A percentile compares a stretch with the other conserved stretches of the same genome.
Conservation (phyloP, 2,797 vertebrate genomes). For the Pampus argenteus region DNA sequence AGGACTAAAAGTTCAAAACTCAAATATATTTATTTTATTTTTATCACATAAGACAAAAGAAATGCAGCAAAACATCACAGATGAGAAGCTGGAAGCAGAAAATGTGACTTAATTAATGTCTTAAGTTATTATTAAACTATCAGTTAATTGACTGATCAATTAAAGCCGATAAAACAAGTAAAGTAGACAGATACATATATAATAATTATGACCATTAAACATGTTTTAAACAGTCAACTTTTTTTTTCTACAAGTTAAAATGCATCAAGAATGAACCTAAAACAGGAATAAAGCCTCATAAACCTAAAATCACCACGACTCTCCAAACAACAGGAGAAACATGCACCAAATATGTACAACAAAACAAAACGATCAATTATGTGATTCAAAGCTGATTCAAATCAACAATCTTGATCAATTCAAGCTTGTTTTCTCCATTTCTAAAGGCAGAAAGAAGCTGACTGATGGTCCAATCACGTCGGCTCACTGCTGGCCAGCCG, state of each 20-base stretch:
- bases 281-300: background rate
- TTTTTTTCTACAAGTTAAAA: too few relatives aligned
- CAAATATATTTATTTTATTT: background rate
- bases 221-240: background rate
- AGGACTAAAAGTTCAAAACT: too few relatives aligned
- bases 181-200: too few relatives aligned
- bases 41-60: background rate
- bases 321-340: slow-evolving; percentile 1
- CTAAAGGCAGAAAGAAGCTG: background rate
- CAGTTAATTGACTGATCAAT: background rate
- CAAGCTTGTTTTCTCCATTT: slow-evolving; percentile 1
- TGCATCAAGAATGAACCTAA: background rate
- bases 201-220: background rate
- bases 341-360: too few relatives aligned
- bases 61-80: background rate
- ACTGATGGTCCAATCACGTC: slow-evolving; percentile 31
- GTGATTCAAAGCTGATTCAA: background rate
- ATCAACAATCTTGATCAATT: background rate
- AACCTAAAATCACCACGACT: background rate
- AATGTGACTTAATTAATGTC: too few relatives aligned
- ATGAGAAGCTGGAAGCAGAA: too few relatives aligned
- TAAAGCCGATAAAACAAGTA: background rate
- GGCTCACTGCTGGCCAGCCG: slow-evolving; percentile 17
- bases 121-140: background rate
- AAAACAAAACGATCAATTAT: background rate